Conservation (phyloP, 2,797 vertebrate species). For the Craterocephalus amniculus region DNA sequence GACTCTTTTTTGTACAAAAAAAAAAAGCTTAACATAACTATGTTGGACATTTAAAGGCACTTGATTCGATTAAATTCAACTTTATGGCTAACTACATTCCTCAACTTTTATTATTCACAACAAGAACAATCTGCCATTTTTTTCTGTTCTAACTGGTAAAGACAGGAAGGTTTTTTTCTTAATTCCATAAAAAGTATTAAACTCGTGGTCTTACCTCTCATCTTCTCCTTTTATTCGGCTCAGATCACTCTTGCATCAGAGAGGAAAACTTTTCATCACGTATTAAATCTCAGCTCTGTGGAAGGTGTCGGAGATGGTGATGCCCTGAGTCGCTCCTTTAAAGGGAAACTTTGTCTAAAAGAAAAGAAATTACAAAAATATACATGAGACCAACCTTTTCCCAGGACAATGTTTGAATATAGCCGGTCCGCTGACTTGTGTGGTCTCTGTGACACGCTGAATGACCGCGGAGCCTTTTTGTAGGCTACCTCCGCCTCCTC, state of each 20-base stretch:
- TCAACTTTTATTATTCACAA: neutral
- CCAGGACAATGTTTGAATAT: constrained; percentile 45
- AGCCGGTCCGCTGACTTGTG: constrained; percentile 69
- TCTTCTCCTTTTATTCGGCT: constrained; percentile 54
- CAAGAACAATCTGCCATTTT: no score
- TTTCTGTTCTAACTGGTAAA: neutral
- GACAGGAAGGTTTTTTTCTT: no score
- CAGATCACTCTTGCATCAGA: constrained; percentile 7
- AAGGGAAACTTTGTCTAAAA: neutral
- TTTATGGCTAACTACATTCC: neutral
- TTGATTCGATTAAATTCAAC: no score
- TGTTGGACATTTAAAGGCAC: neutral
- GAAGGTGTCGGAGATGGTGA: constrained; percentile 26
- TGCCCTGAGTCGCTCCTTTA: neutral
- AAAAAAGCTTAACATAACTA: neutral
- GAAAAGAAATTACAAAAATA: neutral
- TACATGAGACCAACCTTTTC: neutral
- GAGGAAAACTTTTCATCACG: constrained; percentile 30
- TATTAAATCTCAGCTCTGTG: constrained; percentile 5
- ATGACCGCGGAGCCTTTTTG: constrained; percentile 80
- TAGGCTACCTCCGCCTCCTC: constrained; percentile 61
- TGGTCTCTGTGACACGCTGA: constrained; percentile 79
- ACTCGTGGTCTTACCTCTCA: constrained; percentile 70
- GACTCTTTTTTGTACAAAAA: neutral
- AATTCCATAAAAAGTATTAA: neutral